Conservation (phyloP, 2,113 vertebrate species). For the Gila orcuttii region DNA sequence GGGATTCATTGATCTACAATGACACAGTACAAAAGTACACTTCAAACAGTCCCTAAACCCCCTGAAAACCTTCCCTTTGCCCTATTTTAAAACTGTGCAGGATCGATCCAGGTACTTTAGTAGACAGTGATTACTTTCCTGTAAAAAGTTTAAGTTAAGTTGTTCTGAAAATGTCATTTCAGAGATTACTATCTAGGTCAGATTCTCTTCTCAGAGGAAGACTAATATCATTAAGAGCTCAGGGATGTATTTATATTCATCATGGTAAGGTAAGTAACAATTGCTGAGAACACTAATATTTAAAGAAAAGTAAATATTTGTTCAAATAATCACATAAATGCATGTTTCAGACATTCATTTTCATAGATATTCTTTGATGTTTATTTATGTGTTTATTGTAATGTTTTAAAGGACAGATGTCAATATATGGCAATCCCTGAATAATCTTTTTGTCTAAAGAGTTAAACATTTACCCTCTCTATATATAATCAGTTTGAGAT, state of each 20-base stretch:
- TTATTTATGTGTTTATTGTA: not conserved
- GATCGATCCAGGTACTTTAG: slow-evolving; percentile 29
- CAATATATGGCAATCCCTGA: not conserved
- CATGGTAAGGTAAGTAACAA: slow-evolving; percentile 37
- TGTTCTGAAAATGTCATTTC: slow-evolving; percentile 43
- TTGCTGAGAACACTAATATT: not conserved
- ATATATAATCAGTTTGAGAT: not conserved
- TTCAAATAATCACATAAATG: not conserved
- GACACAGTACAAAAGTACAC: not conserved
- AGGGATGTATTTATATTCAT: slow-evolving; percentile 16
- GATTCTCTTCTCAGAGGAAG: slow-evolving; percentile 41
- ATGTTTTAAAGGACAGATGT: not conserved
- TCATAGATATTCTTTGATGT: not conserved
- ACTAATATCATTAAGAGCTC: slow-evolving; percentile 7
- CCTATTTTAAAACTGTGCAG: slow-evolving; percentile 6
- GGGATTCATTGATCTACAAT: not conserved
- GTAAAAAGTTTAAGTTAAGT: slow-evolving; percentile 5
- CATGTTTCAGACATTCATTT: not conserved
- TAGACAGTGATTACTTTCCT: slow-evolving; percentile 20
- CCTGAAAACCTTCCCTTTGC: slow-evolving; percentile 17
- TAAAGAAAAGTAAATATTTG: not conserved
- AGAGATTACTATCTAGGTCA: slow-evolving; percentile 36
- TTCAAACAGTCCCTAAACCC: not conserved
- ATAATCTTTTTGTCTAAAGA: not conserved
- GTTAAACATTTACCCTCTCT: not conserved